phyloP scores from a whole-genome alignment of 2,888 invertebrate species.

The Heliconius erato region DNA sequence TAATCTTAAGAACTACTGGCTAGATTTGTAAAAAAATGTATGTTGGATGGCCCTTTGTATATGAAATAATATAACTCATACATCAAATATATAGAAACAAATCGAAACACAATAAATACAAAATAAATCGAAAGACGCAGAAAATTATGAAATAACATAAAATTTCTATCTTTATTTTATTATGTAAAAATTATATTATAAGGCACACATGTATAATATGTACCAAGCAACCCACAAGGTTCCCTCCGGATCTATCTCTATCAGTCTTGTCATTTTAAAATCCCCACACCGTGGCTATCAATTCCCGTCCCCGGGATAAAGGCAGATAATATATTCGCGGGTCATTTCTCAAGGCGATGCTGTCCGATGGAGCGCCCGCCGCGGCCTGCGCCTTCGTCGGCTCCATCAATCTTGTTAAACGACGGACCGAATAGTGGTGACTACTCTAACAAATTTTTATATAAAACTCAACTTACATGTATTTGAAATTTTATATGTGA shows the following conservation, averaged over 20 bases:
- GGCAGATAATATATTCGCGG: constrained; percentile 40
- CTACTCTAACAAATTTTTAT: constrained; percentile 17
- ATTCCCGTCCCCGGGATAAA: constrained; percentile 33
- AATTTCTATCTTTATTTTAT: no score
- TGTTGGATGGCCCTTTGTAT: no score
- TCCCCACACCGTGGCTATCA: constrained; percentile 25
- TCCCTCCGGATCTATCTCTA: constrained; percentile 2
- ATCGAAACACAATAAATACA: no score
- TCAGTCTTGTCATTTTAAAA: constrained; percentile 24
- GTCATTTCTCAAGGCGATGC: constrained; percentile 42
- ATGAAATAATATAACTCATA: no score
- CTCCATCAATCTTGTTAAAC: constrained; percentile 31
- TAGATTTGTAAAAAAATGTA: no score
- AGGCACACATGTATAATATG: no score
- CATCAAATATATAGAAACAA: no score
- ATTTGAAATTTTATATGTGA: neutral
- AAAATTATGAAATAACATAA: no score
- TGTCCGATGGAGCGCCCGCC: constrained; percentile 35
- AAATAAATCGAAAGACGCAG: no score
- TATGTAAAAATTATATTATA: no score
- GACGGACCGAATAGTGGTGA: neutral
- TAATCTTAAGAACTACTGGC: no score
- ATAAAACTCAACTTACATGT: neutral
- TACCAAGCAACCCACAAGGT: no score
- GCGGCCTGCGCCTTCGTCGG: neutral